Percentiles rank a stretch among this genome's conserved stretches.
Evolutionary conservation across 2,113 vertebrate species (phyloP).

Genomic region (Murina feae): DNA sequence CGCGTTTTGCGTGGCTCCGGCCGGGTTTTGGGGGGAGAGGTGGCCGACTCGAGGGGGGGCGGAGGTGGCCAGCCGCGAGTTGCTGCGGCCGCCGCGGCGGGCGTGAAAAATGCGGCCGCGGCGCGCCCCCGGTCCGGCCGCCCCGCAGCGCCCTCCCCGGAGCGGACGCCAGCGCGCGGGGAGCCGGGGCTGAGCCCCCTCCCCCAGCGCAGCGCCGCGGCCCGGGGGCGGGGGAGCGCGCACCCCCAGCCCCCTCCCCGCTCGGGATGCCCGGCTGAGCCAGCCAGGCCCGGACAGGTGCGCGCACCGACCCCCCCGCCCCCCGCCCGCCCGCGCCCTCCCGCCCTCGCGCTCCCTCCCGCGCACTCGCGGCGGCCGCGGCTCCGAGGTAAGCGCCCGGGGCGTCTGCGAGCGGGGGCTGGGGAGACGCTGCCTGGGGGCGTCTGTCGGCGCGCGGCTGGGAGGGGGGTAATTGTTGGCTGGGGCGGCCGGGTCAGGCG

Average conservation of each 20-base stretch:
- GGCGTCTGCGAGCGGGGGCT: neutral
- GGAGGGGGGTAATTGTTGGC: neutral
- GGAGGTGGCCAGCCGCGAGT: slow-evolving; percentile 65
- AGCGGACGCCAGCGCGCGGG: slow-evolving; percentile 44
- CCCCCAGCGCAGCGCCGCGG: slow-evolving; percentile 37
- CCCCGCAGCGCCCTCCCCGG: slow-evolving; percentile 13
- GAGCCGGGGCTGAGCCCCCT: slow-evolving; percentile 59
- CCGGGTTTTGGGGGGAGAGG: neutral
- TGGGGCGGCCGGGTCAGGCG: neutral
- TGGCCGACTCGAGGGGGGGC: neutral
- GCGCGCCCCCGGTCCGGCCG: slow-evolving; percentile 53
- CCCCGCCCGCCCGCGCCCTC: neutral
- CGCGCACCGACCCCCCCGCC: neutral
- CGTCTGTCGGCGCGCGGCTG: neutral
- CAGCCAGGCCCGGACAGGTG: slow-evolving; percentile 55
- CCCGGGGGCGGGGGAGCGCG: slow-evolving; percentile 34
- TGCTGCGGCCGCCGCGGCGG: slow-evolving; percentile 63
- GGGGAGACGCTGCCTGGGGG: neutral
- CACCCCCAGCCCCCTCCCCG: neutral
- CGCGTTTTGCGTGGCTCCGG: slow-evolving; percentile 62
- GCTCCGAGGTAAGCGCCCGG: slow-evolving; percentile 59
- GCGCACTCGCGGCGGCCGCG: slow-evolving; percentile 42
- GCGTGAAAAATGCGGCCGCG: slow-evolving; percentile 60
- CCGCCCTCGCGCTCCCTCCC: slow-evolving; percentile 34
- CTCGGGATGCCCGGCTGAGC: slow-evolving; percentile 59